phyloP scores from a whole-genome alignment of 2,888 invertebrate species.

The Nephrotoma appendiculata region DNA sequence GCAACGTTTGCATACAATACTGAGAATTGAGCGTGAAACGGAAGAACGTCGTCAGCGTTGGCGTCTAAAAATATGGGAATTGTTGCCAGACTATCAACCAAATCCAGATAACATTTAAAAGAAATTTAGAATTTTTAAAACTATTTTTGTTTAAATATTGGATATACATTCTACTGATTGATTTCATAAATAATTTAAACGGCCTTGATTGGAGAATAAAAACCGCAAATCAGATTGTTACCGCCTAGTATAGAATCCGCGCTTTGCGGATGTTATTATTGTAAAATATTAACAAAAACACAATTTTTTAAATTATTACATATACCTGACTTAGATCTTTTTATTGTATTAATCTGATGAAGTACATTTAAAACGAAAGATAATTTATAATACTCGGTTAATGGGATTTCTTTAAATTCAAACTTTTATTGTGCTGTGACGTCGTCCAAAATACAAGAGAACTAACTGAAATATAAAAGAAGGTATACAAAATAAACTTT shows the following conservation, averaged over 20 bases:
- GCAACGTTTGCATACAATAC: slow-evolving; percentile 48
- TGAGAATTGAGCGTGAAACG: slow-evolving; percentile 48
- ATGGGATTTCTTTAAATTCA: not conserved
- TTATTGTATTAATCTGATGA: not conserved
- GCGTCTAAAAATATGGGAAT: slow-evolving; percentile 55
- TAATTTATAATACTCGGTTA: not conserved
- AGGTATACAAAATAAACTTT: not conserved
- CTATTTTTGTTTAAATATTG: no score
- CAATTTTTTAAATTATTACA: not conserved
- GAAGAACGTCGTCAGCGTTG: slow-evolving; percentile 52
- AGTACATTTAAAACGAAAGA: not conserved
- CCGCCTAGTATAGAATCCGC: slow-evolving; percentile 38
- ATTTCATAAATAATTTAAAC: no score
- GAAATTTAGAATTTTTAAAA: not conserved
- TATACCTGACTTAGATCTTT: not conserved
- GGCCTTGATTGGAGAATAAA: slow-evolving; percentile 24
- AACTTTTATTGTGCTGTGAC: not conserved
- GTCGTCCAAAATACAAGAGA: not conserved
- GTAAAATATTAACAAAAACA: slow-evolving; percentile 28
- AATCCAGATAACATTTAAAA: slow-evolving; percentile 19
- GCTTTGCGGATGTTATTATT: slow-evolving; percentile 13
- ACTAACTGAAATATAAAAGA: not conserved
- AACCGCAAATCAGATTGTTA: slow-evolving; percentile 36
- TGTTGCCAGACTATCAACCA: slow-evolving; percentile 54
- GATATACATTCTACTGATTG: no score